A percentile compares a stretch with the other conserved stretches of the same genome.
phyloP scores from a whole-genome alignment of 1,140 invertebrate species.

The Drosophila parvula region DNA sequence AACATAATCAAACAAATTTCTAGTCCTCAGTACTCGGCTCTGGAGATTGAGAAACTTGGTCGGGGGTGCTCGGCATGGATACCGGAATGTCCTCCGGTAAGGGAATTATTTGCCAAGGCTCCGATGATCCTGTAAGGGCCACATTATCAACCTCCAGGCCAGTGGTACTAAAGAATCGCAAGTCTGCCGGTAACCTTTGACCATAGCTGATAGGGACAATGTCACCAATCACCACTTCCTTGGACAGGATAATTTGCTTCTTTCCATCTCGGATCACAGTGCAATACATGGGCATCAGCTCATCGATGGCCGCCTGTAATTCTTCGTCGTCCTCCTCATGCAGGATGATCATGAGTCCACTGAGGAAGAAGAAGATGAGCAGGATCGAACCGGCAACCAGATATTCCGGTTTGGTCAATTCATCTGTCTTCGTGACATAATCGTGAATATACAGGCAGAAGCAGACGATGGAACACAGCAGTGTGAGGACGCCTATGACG shows the following conservation, averaged over 20 bases:
- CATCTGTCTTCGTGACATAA: accelerated
- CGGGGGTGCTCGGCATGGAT: not conserved
- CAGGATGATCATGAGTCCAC: conserved; percentile 13
- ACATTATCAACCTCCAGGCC: conserved; percentile 55
- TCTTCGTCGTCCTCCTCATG: conserved; percentile 24
- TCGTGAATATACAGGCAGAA: conserved; percentile 6
- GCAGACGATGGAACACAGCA: conserved; percentile 15
- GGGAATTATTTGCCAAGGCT: conserved; percentile 28
- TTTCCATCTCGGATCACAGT: conserved; percentile 51
- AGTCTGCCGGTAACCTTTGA: conserved; percentile 57
- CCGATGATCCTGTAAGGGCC: conserved; percentile 43
- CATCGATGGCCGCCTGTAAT: conserved; percentile 26
- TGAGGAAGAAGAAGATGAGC: conserved; percentile 15
- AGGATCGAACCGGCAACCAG: conserved; percentile 4
- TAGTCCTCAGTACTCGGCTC: not conserved
- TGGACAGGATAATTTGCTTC: conserved; percentile 36
- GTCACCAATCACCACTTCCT: conserved; percentile 52
- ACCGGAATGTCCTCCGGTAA: not conserved
- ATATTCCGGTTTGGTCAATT: not conserved
- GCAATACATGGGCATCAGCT: conserved; percentile 58
- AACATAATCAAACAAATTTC: not conserved
- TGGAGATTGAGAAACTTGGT: not conserved
- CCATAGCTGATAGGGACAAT: conserved; percentile 43
- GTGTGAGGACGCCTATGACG: conserved; percentile 7
- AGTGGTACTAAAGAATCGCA: conserved; percentile 36